Evolutionary conservation across 1,140 invertebrate genomes (phyloP).

Genomic region (Aphidius ervi): DNA sequence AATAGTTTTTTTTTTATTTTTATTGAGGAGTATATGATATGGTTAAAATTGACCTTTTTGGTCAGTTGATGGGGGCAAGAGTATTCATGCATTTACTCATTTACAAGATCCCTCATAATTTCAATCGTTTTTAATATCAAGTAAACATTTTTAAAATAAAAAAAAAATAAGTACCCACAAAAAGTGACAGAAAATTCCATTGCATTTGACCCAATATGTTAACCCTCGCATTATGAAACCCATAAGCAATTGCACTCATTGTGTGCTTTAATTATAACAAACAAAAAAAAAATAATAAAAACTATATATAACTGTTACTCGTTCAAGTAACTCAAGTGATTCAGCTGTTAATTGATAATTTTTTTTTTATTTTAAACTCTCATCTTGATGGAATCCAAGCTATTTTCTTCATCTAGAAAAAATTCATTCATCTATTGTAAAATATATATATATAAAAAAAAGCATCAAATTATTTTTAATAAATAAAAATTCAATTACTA

Average conservation of each 20-base stretch:
- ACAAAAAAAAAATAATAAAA: constrained; percentile 7
- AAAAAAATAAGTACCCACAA: constrained; percentile 25
- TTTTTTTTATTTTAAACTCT: too few relatives aligned
- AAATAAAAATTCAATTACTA: too few relatives aligned
- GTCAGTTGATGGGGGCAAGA: constrained; percentile 2
- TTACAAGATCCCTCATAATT: not conserved
- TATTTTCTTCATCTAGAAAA: too few relatives aligned
- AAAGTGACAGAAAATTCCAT: constrained; percentile 46
- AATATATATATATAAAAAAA: too few relatives aligned
- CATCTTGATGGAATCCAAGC: too few relatives aligned
- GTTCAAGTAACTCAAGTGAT: not conserved
- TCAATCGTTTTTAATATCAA: not conserved
- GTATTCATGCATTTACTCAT: not conserved
- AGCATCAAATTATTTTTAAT: too few relatives aligned
- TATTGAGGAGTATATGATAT: too few relatives aligned
- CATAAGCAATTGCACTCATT: constrained; percentile 49
- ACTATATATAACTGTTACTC: too few relatives aligned
- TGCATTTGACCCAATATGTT: constrained; percentile 46
- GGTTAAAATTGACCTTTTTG: too few relatives aligned
- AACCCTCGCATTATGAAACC: constrained; percentile 43
- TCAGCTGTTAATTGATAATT: not conserved
- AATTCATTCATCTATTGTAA: too few relatives aligned
- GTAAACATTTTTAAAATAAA: not conserved
- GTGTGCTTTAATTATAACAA: not conserved
- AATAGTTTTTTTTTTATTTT: too few relatives aligned